Evolutionary conservation across 1,140 invertebrate genomes (phyloP), one percentile per base, ranked within the genome.

Genomic region (Lethocerus indicus): DNA sequence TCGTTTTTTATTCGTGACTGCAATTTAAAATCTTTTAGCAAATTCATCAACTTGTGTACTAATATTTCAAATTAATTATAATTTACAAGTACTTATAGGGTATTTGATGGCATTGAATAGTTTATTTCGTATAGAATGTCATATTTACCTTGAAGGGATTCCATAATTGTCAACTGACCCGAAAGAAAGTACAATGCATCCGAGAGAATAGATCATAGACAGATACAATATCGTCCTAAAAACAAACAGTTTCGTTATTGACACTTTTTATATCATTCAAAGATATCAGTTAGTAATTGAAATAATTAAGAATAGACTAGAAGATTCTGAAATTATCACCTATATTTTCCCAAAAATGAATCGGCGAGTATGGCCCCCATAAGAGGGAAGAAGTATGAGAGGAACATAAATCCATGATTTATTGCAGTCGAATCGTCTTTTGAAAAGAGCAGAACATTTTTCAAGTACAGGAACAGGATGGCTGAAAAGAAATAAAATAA

Each of bases 341-440:
- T 76, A 63, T 83, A 93, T 67, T 87, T 87, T 49, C 89, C 90
- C 0, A 92, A 67, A 54, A 74, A 78, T 26, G 85, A 84, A 63
- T 96, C 91, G 0, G 90, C 87, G 13, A 93, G 54, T 42, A 93
- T 81, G 0, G 88, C 88, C 1, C 90, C 90, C 21, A 92, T 59
- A 13, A 94, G 53, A 0, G 89, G 87, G 27, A 83, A 87, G 59
- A 91, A 82, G 60, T 91, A 94, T 18, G 83, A 83, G 16, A 88
- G 63, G 65, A 81, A 83, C 7, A 73, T 70, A 61, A 92, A 95
- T 0, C 70, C 58, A 63, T 95, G 89, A 61, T 83, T 94, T 9
- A 87, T 73, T 3, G 85, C 72, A 3, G 83, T 92, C 0, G 87
- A 72, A 0, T 66, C 65, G 27, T 80, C 68, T 48, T 81, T 72